Conservation (phyloP, 53 echinoderm and acorn worm species). For the Pentamera pediparva region DNA sequence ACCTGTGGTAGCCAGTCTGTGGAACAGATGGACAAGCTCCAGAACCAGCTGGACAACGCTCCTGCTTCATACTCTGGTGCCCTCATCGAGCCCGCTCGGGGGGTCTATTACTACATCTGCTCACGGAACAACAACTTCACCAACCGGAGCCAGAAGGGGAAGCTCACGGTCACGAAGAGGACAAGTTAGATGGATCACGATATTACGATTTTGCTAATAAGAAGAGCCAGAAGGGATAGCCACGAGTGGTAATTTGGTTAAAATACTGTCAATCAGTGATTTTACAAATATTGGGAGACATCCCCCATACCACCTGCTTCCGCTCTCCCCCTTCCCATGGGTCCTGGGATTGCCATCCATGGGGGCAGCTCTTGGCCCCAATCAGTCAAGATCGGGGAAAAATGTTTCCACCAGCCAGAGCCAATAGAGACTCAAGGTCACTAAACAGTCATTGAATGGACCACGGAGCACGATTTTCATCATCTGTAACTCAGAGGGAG, state of each 20-base stretch:
- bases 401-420: no score
- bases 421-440: no score
- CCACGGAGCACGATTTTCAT: no score
- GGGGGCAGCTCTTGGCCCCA: no score
- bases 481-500: no score
- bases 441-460: no score
- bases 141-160: constrained; percentile 90
- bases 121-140: constrained; percentile 96
- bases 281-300: no score
- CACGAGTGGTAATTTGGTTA: neutral
- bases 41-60: constrained; percentile 83
- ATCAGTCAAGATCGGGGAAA: no score
- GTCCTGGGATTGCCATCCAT: no score
- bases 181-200: neutral
- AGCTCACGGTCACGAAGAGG: constrained; percentile 26
- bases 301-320: no score
- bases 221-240: neutral
- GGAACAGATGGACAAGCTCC: constrained; percentile 66
- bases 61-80: constrained; percentile 86
- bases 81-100: constrained; percentile 59
- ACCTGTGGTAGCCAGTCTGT: constrained; percentile 69
- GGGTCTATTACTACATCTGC: constrained; percentile 87
- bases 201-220: neutral
- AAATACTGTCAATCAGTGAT: no score
- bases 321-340: no score